Percentiles rank a stretch among this genome's conserved stretches.
These are phyloP conservation scores for Agrilus cyanescens DNA, from an alignment of 2,888 invertebrate genomes.

Conservation along the genomic window DNA sequence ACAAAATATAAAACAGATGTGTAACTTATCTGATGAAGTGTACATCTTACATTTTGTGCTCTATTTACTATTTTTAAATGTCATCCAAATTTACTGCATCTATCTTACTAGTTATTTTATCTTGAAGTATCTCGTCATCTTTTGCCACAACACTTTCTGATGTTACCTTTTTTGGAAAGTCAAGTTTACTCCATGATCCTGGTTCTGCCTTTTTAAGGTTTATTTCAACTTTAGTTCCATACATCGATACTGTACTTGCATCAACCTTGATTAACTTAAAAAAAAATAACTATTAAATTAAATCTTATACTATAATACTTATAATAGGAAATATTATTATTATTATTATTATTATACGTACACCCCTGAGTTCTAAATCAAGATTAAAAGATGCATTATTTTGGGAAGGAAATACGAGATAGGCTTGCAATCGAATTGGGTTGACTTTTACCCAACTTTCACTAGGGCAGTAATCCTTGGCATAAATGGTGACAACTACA, in stretches of 20 bases:
- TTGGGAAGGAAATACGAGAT: slow-evolving; percentile 68
- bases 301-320: background rate
- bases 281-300: slow-evolving; percentile 10
- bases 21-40: no score
- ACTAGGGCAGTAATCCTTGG: slow-evolving; percentile 77
- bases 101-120: slow-evolving; percentile 34
- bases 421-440: slow-evolving; percentile 65
- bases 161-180: slow-evolving; percentile 41
- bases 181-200: slow-evolving; percentile 69
- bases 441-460: slow-evolving; percentile 68
- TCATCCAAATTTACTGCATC: slow-evolving; percentile 67
- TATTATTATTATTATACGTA: slow-evolving; percentile 43
- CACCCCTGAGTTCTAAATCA: slow-evolving; percentile 72
- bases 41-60: no score
- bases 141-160: slow-evolving; percentile 15
- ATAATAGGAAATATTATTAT: slow-evolving; percentile 1
- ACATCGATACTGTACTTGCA: slow-evolving; percentile 63
- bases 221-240: slow-evolving; percentile 85
- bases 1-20: no score
- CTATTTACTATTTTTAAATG: slow-evolving; percentile 31
- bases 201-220: slow-evolving; percentile 78
- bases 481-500: slow-evolving; percentile 81
- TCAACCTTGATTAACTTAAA: slow-evolving; percentile 65
- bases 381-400: slow-evolving; percentile 56
- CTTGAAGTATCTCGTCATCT: slow-evolving; percentile 31